Evolutionary conservation across 2,797 vertebrate genomes (phyloP).

Genomic region (Cyclopterus lumpus): DNA sequence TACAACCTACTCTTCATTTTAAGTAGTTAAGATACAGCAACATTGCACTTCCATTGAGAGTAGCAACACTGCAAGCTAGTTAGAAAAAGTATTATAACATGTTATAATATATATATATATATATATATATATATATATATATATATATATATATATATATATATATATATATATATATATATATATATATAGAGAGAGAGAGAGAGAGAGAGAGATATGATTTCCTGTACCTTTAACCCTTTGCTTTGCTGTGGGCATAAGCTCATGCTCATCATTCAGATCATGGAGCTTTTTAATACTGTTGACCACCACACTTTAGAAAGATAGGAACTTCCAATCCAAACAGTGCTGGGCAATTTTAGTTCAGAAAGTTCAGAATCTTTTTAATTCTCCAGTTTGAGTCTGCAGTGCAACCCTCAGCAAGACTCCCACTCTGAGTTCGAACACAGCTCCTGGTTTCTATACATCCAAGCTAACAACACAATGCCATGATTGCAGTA

Average conservation of each 20-base stretch:
- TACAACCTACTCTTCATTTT: not conserved
- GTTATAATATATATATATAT: not conserved
- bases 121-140: too few species aligned
- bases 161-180: too few species aligned
- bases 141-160: too few species aligned
- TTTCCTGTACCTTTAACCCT: not conserved
- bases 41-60: not conserved
- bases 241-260: not conserved
- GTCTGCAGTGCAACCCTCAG: not conserved
- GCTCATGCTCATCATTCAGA: slow-evolving; percentile 7
- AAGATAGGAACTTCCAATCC: not conserved
- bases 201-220: too few species aligned
- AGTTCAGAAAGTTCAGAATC: slow-evolving; percentile 10
- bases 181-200: too few species aligned
- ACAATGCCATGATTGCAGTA: not conserved
- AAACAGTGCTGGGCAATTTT: not conserved
- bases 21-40: slow-evolving; percentile 1
- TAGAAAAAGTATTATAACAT: not conserved
- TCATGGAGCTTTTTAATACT: not conserved
- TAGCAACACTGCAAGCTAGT: not conserved
- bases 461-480: not conserved
- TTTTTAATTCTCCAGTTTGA: slow-evolving; percentile 7
- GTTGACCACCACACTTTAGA: not conserved
- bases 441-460: not conserved
- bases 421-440: slow-evolving; percentile 23